Percentiles rank a stretch among this genome's conserved stretches.
Evolutionary conservation across 2,797 vertebrate species (phyloP).

Genomic region (Petrocephalus schoutedeni): DNA sequence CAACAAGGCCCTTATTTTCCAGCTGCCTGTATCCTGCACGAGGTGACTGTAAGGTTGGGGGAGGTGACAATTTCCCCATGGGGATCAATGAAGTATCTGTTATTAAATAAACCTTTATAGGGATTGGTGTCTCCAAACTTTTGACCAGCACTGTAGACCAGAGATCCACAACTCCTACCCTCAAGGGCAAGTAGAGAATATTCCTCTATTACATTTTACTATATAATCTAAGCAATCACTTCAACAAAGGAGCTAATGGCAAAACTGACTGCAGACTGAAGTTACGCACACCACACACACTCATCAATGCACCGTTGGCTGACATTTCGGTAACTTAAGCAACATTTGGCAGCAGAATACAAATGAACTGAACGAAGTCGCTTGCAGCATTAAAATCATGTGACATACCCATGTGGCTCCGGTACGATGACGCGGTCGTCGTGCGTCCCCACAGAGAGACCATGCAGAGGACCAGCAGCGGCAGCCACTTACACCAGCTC

Average conservation of each 20-base stretch:
- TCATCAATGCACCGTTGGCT: neutral
- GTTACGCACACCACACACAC: neutral
- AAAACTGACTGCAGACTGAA: conserved; percentile 11
- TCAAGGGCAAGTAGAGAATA: conserved; percentile 1
- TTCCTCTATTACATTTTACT: neutral
- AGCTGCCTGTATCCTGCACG: too few species aligned
- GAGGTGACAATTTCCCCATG: too few species aligned
- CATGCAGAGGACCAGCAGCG: conserved; percentile 84
- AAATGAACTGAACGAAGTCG: neutral
- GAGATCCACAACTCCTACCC: neutral
- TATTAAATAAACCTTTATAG: neutral
- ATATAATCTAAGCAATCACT: neutral
- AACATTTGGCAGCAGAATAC: neutral
- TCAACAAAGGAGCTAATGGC: conserved; percentile 8
- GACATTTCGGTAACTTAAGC: neutral
- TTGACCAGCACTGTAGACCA: neutral
- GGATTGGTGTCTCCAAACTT: neutral
- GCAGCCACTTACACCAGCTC: conserved; percentile 75
- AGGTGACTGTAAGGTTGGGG: too few species aligned
- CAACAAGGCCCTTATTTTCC: too few species aligned
- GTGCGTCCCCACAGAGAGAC: conserved; percentile 81
- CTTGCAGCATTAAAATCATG: neutral
- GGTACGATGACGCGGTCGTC: conserved; percentile 75
- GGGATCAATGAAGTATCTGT: too few species aligned
- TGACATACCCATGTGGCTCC: conserved; percentile 83